phyloP scores from a whole-genome alignment of 1,140 invertebrate species.

The Dendroctonus ponderosae region DNA sequence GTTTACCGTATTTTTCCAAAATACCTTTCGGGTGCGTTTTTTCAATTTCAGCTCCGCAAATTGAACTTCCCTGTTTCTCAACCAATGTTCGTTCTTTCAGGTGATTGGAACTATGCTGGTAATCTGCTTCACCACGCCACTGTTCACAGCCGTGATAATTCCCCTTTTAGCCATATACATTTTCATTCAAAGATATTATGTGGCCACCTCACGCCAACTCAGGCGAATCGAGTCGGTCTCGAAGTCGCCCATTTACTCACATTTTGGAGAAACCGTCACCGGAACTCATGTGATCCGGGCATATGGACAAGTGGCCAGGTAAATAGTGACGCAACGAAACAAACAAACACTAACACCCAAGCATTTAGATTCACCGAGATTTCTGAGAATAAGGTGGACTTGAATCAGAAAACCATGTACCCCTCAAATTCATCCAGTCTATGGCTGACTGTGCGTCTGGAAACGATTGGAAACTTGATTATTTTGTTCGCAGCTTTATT shows the following conservation, averaged over 20 bases:
- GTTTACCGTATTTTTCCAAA: constrained; percentile 31
- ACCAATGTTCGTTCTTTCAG: constrained; percentile 54
- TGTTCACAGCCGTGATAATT: constrained; percentile 79
- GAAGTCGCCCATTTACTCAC: constrained; percentile 95
- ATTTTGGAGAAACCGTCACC: constrained; percentile 94
- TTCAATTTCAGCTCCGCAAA: too few species aligned
- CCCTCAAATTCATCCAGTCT: constrained; percentile 83
- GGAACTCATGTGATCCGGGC: constrained; percentile 76
- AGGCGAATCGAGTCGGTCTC: constrained; percentile 94
- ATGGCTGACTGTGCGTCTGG: constrained; percentile 87
- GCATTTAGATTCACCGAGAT: constrained; percentile 65
- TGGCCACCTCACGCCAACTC: constrained; percentile 88
- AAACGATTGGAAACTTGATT: constrained; percentile 89
- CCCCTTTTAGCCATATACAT: constrained; percentile 88
- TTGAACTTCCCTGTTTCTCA: too few species aligned
- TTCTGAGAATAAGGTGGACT: constrained; percentile 79
- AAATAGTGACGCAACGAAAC: not conserved
- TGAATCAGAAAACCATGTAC: constrained; percentile 85
- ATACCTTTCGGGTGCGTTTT: constrained; percentile 31
- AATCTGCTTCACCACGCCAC: constrained; percentile 85
- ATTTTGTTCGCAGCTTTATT: constrained; percentile 88
- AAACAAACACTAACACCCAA: not conserved
- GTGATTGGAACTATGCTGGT: constrained; percentile 84
- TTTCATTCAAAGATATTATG: constrained; percentile 91
- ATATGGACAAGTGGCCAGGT: constrained; percentile 68